phyloP scores from a whole-genome alignment of 2,113 vertebrate genomes.

The Chaetodon trifascialis region DNA sequence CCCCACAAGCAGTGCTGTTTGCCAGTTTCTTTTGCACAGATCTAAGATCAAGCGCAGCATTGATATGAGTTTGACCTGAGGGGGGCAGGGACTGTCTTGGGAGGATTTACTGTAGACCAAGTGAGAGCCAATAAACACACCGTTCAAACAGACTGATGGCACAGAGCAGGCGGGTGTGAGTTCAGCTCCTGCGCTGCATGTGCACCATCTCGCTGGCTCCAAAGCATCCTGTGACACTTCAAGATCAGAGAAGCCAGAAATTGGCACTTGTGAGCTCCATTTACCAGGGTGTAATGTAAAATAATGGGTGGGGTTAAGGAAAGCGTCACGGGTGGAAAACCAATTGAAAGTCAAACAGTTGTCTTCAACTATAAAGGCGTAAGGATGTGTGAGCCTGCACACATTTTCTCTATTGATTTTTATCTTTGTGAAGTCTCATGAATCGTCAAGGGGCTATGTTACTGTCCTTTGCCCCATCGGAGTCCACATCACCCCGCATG shows the following conservation, averaged over 20 bases:
- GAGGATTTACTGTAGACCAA: slow-evolving; percentile 59
- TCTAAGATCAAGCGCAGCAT: slow-evolving; percentile 57
- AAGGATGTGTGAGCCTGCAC: neutral
- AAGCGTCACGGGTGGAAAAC: slow-evolving; percentile 51
- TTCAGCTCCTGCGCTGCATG: neutral
- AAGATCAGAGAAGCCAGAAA: slow-evolving; percentile 64
- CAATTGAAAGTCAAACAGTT: slow-evolving; percentile 60
- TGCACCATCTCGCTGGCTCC: slow-evolving; percentile 21
- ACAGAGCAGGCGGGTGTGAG: slow-evolving; percentile 32
- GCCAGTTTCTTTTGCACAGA: slow-evolving; percentile 31
- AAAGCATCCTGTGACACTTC: slow-evolving; percentile 57
- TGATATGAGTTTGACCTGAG: slow-evolving; percentile 70
- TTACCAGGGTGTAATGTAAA: slow-evolving; percentile 53
- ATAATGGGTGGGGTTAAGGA: slow-evolving; percentile 58
- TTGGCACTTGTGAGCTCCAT: slow-evolving; percentile 56
- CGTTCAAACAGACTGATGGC: slow-evolving; percentile 49
- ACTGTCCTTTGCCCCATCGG: slow-evolving; percentile 64
- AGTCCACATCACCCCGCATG: slow-evolving; percentile 41
- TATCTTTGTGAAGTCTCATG: slow-evolving; percentile 54
- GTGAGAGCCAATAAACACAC: slow-evolving; percentile 66
- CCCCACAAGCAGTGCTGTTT: slow-evolving; percentile 10
- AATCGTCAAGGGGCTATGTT: slow-evolving; percentile 43
- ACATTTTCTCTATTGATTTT: slow-evolving; percentile 66
- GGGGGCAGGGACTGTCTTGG: slow-evolving; percentile 48
- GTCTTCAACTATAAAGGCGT: slow-evolving; percentile 23